Evolutionary conservation across 2,797 vertebrate genomes (phyloP), one percentile per base, ranked within the genome.

Genomic region (Sebastes taczanowskii): DNA sequence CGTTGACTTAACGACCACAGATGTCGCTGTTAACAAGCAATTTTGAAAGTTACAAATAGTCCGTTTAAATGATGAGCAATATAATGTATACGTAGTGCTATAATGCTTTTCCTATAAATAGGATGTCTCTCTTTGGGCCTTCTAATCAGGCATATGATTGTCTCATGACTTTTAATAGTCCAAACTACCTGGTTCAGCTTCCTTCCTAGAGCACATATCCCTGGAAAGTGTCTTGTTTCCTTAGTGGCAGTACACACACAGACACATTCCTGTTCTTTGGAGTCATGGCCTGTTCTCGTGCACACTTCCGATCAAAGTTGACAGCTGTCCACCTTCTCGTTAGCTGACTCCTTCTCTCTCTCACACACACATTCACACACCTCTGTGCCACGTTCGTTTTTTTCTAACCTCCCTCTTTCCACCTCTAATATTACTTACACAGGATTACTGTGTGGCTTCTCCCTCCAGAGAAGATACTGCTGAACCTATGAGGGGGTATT

Each of bases 271-370:
- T 82, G 32, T 35, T 73, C 82, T 81, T 60, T 58, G 30, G 38
- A 82, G 74, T 62, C 82, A 69, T 23, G 70, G 58, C 68, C 62
- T 64, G 60, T 75, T 83, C 74, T 70, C 13, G 4, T 64, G 30
- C 77, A 86, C 71, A 71, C 77, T 80, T 87, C 74, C 34, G 18
- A 87, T 70, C 61, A 42, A 56, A 78, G 72, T 87, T 88, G 85
- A 89, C 91, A 94, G 92, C 90, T 92, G 93, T 82, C 83, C 82
- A 72, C 75, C 55, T 82, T 74, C 75, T 88, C 73, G 88, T 93
- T 91, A 94, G 58, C 87, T 73, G 34, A 1, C 76, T 71, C 42
- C 18, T 20, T 52, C 74, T 27, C 55, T 18, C 35, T 2, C 60
- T 16, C 38, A 29, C 46, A 6, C 6, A 42, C 52, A 18, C 29